Evolutionary conservation across 2,888 invertebrate species (phyloP).

Genomic region (Heteromyza rotundicornis): DNA sequence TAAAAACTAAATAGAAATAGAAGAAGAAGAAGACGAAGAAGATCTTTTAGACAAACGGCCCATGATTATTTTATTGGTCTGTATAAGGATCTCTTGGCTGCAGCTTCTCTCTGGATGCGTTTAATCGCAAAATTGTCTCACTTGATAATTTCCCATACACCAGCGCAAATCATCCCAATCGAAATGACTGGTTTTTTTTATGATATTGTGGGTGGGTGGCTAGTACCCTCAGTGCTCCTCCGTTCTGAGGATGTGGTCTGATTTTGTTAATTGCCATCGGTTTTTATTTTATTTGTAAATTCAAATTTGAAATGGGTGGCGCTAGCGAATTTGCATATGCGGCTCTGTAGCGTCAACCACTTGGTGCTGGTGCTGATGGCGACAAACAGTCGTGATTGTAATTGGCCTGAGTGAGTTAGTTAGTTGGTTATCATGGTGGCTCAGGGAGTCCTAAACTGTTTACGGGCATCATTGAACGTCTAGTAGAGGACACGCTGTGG

Average conservation of each 20-base stretch:
- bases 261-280: constrained; percentile 46
- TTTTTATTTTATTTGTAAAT: constrained; percentile 38
- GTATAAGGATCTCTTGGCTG: background rate
- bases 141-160: constrained; percentile 40
- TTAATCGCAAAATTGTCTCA: constrained; percentile 50
- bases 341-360: constrained; percentile 1
- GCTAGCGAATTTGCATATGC: constrained; percentile 37
- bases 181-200: background rate
- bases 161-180: background rate
- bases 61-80: background rate
- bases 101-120: constrained; percentile 29
- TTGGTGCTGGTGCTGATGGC: constrained; percentile 28
- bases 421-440: too few species aligned
- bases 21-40: too few species aligned
- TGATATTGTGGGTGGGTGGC: constrained; percentile 41
- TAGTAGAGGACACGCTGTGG: too few species aligned
- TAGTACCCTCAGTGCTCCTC: background rate
- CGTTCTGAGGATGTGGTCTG: constrained; percentile 34
- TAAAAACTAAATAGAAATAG: background rate
- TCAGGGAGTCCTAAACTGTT: too few species aligned
- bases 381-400: constrained; percentile 45
- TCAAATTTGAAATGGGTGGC: constrained; percentile 37
- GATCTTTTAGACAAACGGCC: background rate
- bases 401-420: constrained; percentile 36
- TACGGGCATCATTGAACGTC: too few species aligned